These are phyloP conservation scores for Chromoteleia sp. DNA, from an alignment of 2,888 invertebrate genomes.

Conservation along the genomic window DNA sequence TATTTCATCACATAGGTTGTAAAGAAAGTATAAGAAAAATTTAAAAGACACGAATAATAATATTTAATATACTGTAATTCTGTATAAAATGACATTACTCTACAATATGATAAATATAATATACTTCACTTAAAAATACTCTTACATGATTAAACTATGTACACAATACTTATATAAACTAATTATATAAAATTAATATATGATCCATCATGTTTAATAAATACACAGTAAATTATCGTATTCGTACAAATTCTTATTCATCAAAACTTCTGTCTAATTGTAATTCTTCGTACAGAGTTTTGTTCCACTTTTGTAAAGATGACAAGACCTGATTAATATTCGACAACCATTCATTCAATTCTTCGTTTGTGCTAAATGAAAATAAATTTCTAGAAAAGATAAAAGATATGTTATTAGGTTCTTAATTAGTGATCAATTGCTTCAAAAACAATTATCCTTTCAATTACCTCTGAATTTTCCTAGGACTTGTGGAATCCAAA, in stretches of 20 bases:
- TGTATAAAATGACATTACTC: too few relatives aligned
- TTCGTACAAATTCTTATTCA: not conserved
- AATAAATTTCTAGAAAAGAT: slow-evolving; percentile 80
- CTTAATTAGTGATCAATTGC: too few relatives aligned
- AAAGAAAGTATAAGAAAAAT: too few relatives aligned
- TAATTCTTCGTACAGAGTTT: slow-evolving; percentile 37
- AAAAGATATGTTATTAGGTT: too few relatives aligned
- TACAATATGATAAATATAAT: too few relatives aligned
- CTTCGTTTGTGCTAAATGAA: slow-evolving; percentile 84
- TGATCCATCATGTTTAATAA: slow-evolving; percentile 22
- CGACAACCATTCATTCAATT: slow-evolving; percentile 84
- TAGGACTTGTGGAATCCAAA: not conserved
- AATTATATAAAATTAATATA: slow-evolving; percentile 27
- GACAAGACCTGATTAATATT: slow-evolving; percentile 84
- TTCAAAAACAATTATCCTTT: not conserved
- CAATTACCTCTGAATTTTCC: slow-evolving; percentile 21
- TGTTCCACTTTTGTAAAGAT: slow-evolving; percentile 85
- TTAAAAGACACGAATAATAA: too few relatives aligned
- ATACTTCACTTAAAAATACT: too few relatives aligned
- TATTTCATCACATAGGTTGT: too few relatives aligned
- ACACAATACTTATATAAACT: slow-evolving; percentile 33
- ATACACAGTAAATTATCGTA: slow-evolving; percentile 1
- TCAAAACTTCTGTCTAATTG: not conserved
- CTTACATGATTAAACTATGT: slow-evolving; percentile 21
- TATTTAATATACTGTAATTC: too few relatives aligned